Conservation (phyloP, 2,113 vertebrate species). For the Oreochromis spilurus region DNA sequence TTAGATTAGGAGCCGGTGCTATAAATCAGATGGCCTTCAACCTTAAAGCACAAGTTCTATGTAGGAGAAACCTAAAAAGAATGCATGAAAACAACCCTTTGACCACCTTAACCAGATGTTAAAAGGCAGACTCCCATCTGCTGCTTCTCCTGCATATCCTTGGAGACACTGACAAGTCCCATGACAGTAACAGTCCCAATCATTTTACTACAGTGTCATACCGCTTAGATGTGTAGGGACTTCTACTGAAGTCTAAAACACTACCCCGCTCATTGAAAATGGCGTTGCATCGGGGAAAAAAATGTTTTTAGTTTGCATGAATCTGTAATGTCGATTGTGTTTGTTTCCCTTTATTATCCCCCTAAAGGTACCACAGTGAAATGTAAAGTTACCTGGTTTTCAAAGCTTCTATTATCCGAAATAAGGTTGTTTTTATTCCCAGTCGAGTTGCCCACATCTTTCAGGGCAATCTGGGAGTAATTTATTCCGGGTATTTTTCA, state of each 20-base stretch:
- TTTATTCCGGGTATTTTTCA: not conserved
- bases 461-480: not conserved
- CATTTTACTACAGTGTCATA: not conserved
- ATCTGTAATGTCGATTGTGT: not conserved
- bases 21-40: not conserved
- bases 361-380: not conserved
- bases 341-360: not conserved
- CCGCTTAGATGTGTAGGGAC: not conserved
- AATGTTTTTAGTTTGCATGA: not conserved
- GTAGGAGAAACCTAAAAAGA: not conserved
- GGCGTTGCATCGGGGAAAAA: rapidly evolving
- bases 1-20: not conserved
- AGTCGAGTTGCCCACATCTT: not conserved
- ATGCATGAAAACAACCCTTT: not conserved
- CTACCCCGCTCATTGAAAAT: not conserved
- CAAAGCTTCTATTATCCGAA: not conserved
- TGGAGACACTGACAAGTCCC: not conserved
- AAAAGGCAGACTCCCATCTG: not conserved
- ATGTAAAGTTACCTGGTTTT: not conserved
- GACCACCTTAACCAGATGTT: not conserved
- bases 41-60: not conserved
- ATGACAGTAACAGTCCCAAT: not conserved
- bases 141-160: not conserved
- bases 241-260: not conserved
- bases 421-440: not conserved